A percentile compares a stretch with the other conserved stretches of the same genome.
Evolutionary conservation across 2,888 invertebrate genomes (phyloP).

Genomic region (Euplagia quadripunctaria): DNA sequence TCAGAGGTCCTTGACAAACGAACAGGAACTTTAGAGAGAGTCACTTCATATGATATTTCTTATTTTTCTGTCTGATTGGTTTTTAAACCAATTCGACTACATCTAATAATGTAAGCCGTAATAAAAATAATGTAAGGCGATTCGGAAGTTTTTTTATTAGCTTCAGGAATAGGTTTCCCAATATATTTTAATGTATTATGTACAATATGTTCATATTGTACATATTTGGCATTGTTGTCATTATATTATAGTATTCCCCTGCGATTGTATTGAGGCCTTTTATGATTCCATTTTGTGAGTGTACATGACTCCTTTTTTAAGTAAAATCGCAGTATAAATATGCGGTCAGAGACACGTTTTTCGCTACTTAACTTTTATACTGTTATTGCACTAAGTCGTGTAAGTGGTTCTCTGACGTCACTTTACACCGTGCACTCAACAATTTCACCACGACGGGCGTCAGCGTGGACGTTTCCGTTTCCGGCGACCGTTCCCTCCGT

Average conservation of each 20-base stretch:
- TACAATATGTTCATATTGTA: no score
- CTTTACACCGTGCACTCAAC: conserved; percentile 53
- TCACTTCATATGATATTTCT: not conserved
- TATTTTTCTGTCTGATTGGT: not conserved
- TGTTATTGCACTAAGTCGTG: conserved; percentile 13
- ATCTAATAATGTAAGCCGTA: no score
- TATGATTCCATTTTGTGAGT: no score
- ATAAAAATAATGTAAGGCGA: no score
- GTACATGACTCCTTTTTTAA: not conserved
- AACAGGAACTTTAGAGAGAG: not conserved
- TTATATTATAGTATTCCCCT: no score
- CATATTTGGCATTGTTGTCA: no score
- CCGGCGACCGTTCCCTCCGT: conserved; percentile 59
- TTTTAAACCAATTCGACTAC: not conserved
- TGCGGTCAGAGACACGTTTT: not conserved
- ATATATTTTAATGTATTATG: no score
- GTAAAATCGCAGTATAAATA: not conserved
- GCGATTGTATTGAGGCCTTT: no score
- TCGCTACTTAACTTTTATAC: conserved; percentile 1
- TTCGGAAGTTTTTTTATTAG: no score
- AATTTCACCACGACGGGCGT: conserved; percentile 59
- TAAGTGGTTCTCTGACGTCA: conserved; percentile 39
- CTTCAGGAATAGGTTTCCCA: no score
- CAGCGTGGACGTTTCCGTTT: conserved; percentile 66
- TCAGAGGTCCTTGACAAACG: not conserved